Conservation (phyloP, 2,797 vertebrate genomes). For the Catamblyrhynchus diadema region DNA sequence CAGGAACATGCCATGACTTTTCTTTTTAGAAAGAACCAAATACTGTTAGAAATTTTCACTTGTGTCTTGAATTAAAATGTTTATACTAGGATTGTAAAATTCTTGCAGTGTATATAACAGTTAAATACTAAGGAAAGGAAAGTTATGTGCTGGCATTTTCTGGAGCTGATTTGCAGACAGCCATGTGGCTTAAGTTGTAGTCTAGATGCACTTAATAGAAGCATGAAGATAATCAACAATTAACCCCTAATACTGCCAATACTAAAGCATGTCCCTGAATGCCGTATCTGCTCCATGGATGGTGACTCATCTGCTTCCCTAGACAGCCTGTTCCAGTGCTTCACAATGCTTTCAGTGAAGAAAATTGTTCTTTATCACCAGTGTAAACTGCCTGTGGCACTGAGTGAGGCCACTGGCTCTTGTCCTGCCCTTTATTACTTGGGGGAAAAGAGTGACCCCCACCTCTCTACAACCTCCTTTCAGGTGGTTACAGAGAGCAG, state of each 20-base stretch:
- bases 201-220: background rate
- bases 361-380: background rate
- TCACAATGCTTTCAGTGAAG: rapidly evolving
- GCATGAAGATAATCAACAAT: background rate
- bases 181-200: background rate
- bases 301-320: background rate
- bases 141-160: background rate
- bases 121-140: background rate
- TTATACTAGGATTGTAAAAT: background rate
- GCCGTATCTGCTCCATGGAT: background rate
- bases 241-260: background rate
- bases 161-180: background rate
- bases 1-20: background rate
- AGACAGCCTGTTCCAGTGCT: background rate
- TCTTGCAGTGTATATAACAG: background rate
- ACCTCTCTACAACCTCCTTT: background rate
- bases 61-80: background rate
- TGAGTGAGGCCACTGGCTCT: background rate
- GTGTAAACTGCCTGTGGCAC: background rate
- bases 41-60: background rate
- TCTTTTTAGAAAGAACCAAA: background rate
- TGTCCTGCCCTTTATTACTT: background rate
- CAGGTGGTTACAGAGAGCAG: too few species aligned
- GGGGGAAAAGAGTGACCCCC: background rate
- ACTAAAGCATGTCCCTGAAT: background rate